phyloP scores from a whole-genome alignment of 2,113 vertebrate species.

The Tetraodon nigroviridis region DNA sequence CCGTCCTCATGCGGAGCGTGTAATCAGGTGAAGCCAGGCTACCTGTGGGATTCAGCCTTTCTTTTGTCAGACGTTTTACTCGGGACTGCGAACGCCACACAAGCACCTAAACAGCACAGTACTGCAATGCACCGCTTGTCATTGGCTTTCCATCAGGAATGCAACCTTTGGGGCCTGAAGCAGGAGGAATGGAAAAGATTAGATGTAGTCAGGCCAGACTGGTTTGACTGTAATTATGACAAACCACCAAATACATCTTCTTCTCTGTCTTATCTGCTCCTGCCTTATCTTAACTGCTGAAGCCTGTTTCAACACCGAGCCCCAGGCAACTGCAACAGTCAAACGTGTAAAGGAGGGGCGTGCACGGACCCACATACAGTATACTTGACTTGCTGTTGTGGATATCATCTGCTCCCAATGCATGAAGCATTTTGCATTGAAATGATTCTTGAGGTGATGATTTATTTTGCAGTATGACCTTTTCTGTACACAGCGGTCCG shows the following conservation, averaged over 20 bases:
- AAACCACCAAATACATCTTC: conserved; percentile 44
- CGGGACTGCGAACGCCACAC: no score
- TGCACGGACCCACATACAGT: not conserved
- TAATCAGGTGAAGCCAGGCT: conserved; percentile 7
- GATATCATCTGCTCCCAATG: no score
- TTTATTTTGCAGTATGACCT: no score
- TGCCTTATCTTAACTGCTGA: conserved; percentile 41
- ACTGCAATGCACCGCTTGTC: not conserved
- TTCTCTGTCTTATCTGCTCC: conserved; percentile 52
- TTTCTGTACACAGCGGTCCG: no score
- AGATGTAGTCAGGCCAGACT: conserved; percentile 61
- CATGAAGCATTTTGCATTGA: no score
- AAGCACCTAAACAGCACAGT: not conserved
- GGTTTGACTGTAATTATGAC: conserved; percentile 57
- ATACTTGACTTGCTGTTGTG: no score
- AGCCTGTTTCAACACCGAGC: conserved; percentile 52
- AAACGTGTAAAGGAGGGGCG: conserved; percentile 17
- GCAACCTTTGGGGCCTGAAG: conserved; percentile 48
- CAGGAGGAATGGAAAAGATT: conserved; percentile 45
- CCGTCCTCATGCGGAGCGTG: not conserved
- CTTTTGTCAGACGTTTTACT: no score
- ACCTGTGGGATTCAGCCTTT: not conserved
- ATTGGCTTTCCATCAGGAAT: conserved; percentile 36
- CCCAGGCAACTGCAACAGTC: conserved; percentile 41
- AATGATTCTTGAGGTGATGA: no score